Percentiles rank a stretch among this genome's conserved stretches.
phyloP scores from a whole-genome alignment of 64 coral and sea anemone genomes.

The Stichodactyla mertensii region DNA sequence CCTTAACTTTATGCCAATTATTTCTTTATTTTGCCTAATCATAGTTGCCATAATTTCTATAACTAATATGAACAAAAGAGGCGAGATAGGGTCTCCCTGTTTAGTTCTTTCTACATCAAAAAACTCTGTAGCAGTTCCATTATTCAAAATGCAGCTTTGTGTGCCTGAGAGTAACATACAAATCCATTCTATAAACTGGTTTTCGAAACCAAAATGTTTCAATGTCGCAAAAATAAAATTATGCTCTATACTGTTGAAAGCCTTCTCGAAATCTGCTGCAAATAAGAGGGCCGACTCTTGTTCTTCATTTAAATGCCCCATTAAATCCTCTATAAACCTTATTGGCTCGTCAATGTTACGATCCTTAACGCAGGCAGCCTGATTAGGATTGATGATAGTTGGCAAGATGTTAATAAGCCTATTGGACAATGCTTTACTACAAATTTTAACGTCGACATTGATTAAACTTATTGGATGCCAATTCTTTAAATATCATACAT shows the following conservation, averaged over 20 bases:
- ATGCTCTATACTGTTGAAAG: slow-evolving; percentile 16
- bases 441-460: slow-evolving; percentile 39
- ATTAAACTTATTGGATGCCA: slow-evolving; percentile 42
- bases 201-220: neutral
- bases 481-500: slow-evolving; percentile 10
- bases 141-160: slow-evolving; percentile 1
- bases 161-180: neutral
- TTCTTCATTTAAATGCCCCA: slow-evolving; percentile 6
- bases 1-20: no score
- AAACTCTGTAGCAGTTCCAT: neutral
- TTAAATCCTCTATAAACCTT: neutral
- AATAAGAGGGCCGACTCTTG: neutral
- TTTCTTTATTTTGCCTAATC: no score
- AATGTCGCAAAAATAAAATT: neutral
- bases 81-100: no score
- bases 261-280: slow-evolving; percentile 10
- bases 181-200: neutral
- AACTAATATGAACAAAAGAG: no score
- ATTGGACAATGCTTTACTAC: slow-evolving; percentile 4
- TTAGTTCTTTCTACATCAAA: no score
- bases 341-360: slow-evolving; percentile 27
- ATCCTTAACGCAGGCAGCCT: slow-evolving; percentile 11
- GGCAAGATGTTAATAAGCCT: slow-evolving; percentile 14
- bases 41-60: no score
- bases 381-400: slow-evolving; percentile 16